Evolutionary conservation across 2,113 vertebrate species (phyloP), one percentile per base, ranked within the genome.

Genomic region (Pseudorasbora parva): DNA sequence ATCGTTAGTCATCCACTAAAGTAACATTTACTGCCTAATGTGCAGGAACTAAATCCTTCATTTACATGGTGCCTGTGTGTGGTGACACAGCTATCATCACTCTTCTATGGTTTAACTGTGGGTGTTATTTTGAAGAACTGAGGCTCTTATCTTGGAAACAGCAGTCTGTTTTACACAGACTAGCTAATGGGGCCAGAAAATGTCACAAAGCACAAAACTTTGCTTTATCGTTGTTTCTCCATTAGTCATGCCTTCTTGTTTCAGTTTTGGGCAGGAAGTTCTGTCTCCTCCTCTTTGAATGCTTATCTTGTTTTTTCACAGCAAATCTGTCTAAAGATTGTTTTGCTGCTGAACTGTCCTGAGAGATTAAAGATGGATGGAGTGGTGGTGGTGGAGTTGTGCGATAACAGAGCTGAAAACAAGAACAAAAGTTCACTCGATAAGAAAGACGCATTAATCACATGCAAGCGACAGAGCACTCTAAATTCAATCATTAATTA

Each of bases 251-350:
- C 62, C 21, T 49, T 69, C 57, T 60, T 59, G 60, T 78, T 84
- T 79, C 27, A 66, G 72, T 81, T 83, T 56, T 12, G 64, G 56
- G 45, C 83, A 80, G 86, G 81, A 79, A 82, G 81, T 77, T 23
- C 59, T 69, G 78, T 64, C 19, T 81, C 60, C 78, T 62, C 27
- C 49, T 56, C 82, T 72, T 49, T 74, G 84, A 82, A 49, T 1
- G 49, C 81, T 88, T 88, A 86, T 88, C 87, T 86, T 76, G 71
- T 84, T 85, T 81, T 84, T 74, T 75, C 84, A 86, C 62, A 49
- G 72, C 45, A 33, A 75, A 72, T 56, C 73, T 72, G 43, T 78
- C 47, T 76, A 23, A 27, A 60, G 82, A 73, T 71, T 79, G 43
- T 60, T 51, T 66, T 57, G 78, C 45, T 25, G 66, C 87, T 71